Evolutionary conservation across 2,797 vertebrate species (phyloP), one percentile per base, ranked within the genome.

Genomic region (Poecilia wingei): DNA sequence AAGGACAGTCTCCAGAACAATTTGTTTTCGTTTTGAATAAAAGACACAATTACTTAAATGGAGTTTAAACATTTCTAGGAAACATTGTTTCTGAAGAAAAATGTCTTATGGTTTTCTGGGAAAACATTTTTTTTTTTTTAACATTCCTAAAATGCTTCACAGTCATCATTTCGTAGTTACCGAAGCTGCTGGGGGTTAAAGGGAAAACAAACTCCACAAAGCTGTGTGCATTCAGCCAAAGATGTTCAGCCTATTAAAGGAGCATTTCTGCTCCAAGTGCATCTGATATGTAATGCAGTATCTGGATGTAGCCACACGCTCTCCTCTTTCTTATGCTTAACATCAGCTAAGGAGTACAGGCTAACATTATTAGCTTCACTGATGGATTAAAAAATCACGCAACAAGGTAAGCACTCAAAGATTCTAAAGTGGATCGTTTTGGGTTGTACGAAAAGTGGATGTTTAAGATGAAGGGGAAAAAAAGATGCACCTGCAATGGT

Each of bases 1-100:
- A 73, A n/a, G 3, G 61, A 16, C 25, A 2, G 18, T n/a, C 70
- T 55, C 61, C 46, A 3, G 33, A 59, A 25, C 10, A 2, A 47
- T 64, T 36, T 39, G 28, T 77, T 61, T 74, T 20, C 1, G 49
- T 41, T 36, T 49, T 6, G 43, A 43, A 22, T n/a, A 47, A 41
- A 47, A 61, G 2, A 33, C 18, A 25, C 45, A 41, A 46, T 36
- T 28, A 46, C 41, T 22, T 75, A 16, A 76, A 45, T 28, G 13
- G 68, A 25, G 49, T 75, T 74, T n/a, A 70, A 69, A 46, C 51
- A 78, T 75, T 74, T 71, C 14, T 43, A 75, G 28, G 51, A 45
- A 49, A 2, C 6, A 25, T 41, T 72, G n/a, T 70, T 80, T 79
- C 13, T 5, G 46, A 36, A 20, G n/a, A 22, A 49, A 61, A 36